Percentiles rank a stretch among this genome's conserved stretches.
Conservation (phyloP, 2,797 vertebrate genomes). For the Acrossocheilus fasciatus region DNA sequence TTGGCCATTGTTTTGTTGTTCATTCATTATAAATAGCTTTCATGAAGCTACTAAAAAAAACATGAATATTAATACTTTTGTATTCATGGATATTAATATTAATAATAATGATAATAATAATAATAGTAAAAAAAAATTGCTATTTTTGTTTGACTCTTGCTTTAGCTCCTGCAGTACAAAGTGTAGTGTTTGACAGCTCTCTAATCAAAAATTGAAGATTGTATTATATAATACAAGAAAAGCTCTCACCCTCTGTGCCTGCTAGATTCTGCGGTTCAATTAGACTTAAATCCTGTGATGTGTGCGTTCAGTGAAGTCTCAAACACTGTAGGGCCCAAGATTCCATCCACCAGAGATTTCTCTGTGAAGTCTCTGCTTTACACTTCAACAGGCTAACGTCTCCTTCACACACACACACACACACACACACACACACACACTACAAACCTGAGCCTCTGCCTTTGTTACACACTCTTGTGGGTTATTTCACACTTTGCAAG, state of each 20-base stretch:
- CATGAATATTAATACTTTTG: background rate
- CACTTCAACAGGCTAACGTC: conserved; percentile 53
- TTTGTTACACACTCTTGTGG: conserved; percentile 44
- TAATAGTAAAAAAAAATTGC: background rate
- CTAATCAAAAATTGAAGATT: conserved; percentile 53
- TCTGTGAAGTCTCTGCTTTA: conserved; percentile 51
- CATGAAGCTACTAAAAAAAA: background rate
- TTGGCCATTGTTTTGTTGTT: background rate
- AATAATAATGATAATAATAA: background rate
- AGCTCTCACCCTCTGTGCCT: conserved; percentile 42
- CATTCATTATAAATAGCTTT: background rate
- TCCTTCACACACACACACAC: conserved; percentile 19
- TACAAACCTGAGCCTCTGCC: conserved; percentile 38
- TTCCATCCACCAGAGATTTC: conserved; percentile 52
- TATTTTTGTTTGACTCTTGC: conserved; percentile 17
- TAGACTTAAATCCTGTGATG: conserved; percentile 54
- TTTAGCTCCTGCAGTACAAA: conserved; percentile 25
- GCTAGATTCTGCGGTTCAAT: conserved; percentile 46
- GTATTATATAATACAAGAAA: conserved; percentile 50
- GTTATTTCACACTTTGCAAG: conserved; percentile 21
- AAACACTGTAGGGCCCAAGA: conserved; percentile 42
- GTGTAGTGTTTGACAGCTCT: conserved; percentile 39
- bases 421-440: background rate
- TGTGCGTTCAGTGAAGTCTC: conserved; percentile 46
- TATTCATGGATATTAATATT: background rate